Percentiles rank a stretch among this genome's conserved stretches.
These are phyloP conservation scores for Chlamydotis undulata DNA, from an alignment of 2,113 vertebrate species.

Conservation along the genomic window DNA sequence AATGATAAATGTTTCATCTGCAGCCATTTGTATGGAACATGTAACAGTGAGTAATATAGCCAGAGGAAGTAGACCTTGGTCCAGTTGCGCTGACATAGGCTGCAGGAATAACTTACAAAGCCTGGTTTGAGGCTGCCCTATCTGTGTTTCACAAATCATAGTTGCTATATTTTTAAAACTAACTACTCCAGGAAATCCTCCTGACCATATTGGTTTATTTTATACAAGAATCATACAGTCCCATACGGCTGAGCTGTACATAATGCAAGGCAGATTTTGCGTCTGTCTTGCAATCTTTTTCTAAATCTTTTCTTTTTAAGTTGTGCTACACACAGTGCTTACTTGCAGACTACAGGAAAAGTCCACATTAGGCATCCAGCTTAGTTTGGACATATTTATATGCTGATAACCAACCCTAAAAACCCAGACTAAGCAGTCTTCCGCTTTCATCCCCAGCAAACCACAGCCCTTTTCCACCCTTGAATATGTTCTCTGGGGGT, in stretches of 20 bases:
- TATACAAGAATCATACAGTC: background rate
- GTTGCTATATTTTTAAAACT: background rate
- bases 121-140: background rate
- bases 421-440: background rate
- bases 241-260: background rate
- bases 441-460: background rate
- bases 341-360: background rate
- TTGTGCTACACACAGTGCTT: fast-evolving
- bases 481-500: background rate
- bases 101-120: background rate
- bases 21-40: background rate
- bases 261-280: background rate
- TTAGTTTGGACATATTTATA: background rate
- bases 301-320: background rate
- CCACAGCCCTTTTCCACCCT: background rate
- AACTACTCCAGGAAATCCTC: background rate
- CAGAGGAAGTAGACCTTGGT: background rate
- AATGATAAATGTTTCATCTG: background rate
- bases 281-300: background rate
- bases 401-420: background rate
- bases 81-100: background rate
- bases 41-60: background rate
- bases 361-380: fast-evolving
- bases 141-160: background rate
- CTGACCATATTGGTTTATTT: background rate